A percentile compares a stretch with the other conserved stretches of the same genome.
These are phyloP conservation scores for Anoplius nigerrimus DNA, from an alignment of 2,888 invertebrate genomes.

Conservation along the genomic window DNA sequence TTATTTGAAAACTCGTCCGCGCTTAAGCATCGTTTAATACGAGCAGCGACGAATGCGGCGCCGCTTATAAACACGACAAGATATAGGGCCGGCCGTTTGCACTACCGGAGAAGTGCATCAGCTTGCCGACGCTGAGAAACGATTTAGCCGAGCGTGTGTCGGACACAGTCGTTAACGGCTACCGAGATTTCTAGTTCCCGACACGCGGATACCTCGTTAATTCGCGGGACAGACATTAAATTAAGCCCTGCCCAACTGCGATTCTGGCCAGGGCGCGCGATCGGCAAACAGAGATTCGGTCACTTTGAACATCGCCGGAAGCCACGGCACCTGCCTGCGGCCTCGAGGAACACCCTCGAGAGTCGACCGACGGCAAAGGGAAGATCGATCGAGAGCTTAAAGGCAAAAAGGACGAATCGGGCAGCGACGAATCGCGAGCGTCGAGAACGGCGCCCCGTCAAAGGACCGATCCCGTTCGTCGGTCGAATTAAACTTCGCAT, in stretches of 20 bases:
- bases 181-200: not conserved
- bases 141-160: constrained; percentile 26
- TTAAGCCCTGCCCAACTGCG: constrained; percentile 31
- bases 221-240: constrained; percentile 53
- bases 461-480: too few species aligned
- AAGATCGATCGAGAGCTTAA: too few species aligned
- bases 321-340: constrained; percentile 23
- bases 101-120: constrained; percentile 58
- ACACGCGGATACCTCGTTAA: constrained; percentile 48
- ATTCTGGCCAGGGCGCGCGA: constrained; percentile 10
- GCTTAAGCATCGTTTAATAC: constrained; percentile 3
- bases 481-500: too few species aligned
- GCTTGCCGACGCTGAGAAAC: constrained; percentile 58
- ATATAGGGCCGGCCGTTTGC: constrained; percentile 29
- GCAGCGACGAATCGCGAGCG: too few species aligned
- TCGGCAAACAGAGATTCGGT: not conserved
- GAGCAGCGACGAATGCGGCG: not conserved
- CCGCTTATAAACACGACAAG: constrained; percentile 38
- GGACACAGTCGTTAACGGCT: constrained; percentile 18
- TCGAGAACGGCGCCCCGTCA: too few species aligned
- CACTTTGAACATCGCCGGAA: not conserved
- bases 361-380: too few species aligned
- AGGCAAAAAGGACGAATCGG: too few species aligned
- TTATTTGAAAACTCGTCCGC: too few species aligned
- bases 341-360: too few species aligned